Evolutionary conservation across 1,140 invertebrate genomes (phyloP), one percentile per base, ranked within the genome.

Genomic region (Dendrolimus punctatus): DNA sequence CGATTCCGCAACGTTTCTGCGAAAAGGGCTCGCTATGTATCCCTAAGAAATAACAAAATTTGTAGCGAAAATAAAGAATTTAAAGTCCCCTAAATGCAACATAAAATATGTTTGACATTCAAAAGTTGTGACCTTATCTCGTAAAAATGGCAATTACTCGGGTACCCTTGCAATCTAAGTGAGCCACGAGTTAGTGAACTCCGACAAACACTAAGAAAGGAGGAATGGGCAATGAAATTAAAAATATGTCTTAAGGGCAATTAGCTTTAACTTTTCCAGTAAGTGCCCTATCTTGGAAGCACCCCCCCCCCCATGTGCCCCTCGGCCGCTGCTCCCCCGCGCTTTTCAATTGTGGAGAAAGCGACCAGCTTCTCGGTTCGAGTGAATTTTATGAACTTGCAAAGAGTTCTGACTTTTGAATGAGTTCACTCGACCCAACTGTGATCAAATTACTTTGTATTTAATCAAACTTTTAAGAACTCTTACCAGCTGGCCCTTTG

Each of bases 191-290:
- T 81, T 85, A 77, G 72, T 80, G 66, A 81, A 81, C 76, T 82
- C 77, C 64, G 49, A 56, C 73, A 72, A 80, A 76, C 66, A 75
- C 79, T 77, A 75, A 73, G 80, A 81, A 82, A 85, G 75, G 77
- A 86, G 75, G 80, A 85, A 80, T 71, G 82, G 75, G 79, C 85
- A 87, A 88, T 88, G 84, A 87, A 88, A 88, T 88, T 88, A 88
- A 88, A 88, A 88, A 88, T 87, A 88, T 88, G 87, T 87, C 87
- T 88, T 88, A 88, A 87, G 87, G 85, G 87, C 85, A 88, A 88
- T 88, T 88, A 88, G 87, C 83, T 84, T 83, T 86, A 85, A 86
- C 81, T 86, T 86, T 86, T 81, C 85, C 76, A 78, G 76, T 75
- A 84, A 83, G 80, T 84, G 80, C 80, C 83, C 83, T 86, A 86